Base-by-base conservation (phyloP, 2,888 invertebrate genomes). In the Sussaba pulchella region DNA sequence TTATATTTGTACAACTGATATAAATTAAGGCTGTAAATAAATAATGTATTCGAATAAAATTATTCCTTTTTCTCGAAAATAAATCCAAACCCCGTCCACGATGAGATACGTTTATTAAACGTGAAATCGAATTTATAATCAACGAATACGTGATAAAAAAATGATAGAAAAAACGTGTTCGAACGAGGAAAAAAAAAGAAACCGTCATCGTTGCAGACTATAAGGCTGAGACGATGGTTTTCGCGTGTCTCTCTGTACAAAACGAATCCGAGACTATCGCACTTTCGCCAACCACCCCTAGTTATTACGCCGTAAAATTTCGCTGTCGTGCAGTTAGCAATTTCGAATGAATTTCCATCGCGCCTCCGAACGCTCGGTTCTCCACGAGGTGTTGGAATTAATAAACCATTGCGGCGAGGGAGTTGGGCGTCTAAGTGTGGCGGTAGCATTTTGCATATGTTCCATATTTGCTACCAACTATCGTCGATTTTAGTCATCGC, bases 1-100 rank as follows among this genome's bases (percentile, higher is more conserved):
- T 84, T 87, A 87, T 86, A 85, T 87, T 87, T 87, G 85, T 87
- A 87, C 85, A 84, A 85, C 61, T 80, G 80, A 76, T 71, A 61
- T 54, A 78, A 64, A 72, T 8, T 84, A 86, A 83, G 78, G 83
- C 78, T 87, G 87, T 87, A 87, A 83, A 87, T 87, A 87, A 83
- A 85, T n/a, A 81, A 79, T 84, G 82, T 87, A 85, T 81, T 83
- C 78, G 81, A 86, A 84, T 78, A 82, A 84, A n/a, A 81, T 14
- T 67, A 82, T 70, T 69, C 69, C 52, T 64, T n/a, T 83, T 82
- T 78, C 45, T 81, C 66, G 70, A 74, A 12, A 31, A 57, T 57
- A 57, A 5, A 17, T 8, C 36, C 31, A 57, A 57, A 36, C 3
- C 2, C 31, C 0, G 14, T 31, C 4, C 2, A 31, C 31, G 31